Conservation (phyloP, 2,888 invertebrate genomes). For the Emmelina monodactyla region DNA sequence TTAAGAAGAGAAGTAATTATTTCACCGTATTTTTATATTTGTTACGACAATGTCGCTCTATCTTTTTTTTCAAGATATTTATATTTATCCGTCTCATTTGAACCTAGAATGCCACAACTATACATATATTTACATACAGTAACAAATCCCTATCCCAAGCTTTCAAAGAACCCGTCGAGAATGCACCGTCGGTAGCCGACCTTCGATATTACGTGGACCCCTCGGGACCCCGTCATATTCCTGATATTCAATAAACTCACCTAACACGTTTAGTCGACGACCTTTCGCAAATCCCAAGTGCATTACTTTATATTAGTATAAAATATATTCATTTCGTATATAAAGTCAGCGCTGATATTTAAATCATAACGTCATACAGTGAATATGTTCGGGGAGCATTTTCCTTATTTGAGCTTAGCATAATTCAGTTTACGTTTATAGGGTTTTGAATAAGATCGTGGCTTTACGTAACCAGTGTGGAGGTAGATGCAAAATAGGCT, state of each 20-base stretch:
- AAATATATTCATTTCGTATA: conserved; percentile 13
- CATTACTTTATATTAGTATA: conserved; percentile 31
- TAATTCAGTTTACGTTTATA: conserved; percentile 16
- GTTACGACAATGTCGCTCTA: too few relatives aligned
- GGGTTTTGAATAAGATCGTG: conserved; percentile 1
- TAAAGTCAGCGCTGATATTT: conserved; percentile 29
- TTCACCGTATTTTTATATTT: too few relatives aligned
- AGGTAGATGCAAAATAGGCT: too few relatives aligned
- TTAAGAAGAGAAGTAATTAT: too few relatives aligned
- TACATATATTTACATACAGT: too few relatives aligned
- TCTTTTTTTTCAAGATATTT: too few relatives aligned
- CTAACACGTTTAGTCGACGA: conserved; percentile 48
- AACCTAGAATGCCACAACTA: too few relatives aligned
- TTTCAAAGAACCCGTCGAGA: conserved; percentile 34
- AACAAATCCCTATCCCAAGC: too few relatives aligned
- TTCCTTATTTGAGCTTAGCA: conserved; percentile 13
- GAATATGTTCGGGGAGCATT: conserved; percentile 14
- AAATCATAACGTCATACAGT: conserved; percentile 28
- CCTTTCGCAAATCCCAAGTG: conserved; percentile 42
- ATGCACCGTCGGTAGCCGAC: conserved; percentile 26
- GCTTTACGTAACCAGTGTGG: too few relatives aligned
- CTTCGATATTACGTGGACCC: conserved; percentile 33
- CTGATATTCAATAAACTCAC: conserved; percentile 53
- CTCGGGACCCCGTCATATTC: conserved; percentile 41
- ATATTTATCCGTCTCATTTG: too few relatives aligned